phyloP scores from a whole-genome alignment of 2,797 vertebrate species.

The Chrysocyon brachyurus region DNA sequence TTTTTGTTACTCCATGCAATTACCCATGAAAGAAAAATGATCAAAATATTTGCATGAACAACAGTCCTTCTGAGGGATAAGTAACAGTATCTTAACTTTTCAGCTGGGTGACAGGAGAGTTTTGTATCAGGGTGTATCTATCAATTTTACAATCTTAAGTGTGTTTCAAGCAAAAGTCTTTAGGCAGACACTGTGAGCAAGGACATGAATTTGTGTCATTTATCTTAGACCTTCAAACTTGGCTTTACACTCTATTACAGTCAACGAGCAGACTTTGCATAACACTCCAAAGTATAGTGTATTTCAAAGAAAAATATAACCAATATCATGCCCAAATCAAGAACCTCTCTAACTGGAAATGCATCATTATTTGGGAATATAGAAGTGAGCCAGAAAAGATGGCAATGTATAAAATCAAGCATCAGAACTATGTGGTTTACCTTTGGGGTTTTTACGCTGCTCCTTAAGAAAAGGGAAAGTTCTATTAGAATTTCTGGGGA shows the following conservation, averaged over 20 bases:
- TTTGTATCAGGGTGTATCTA: not conserved
- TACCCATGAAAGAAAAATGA: slow-evolving; percentile 73
- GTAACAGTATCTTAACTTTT: slow-evolving; percentile 15
- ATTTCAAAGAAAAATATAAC: slow-evolving; percentile 59
- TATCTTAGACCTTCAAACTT: slow-evolving; percentile 44
- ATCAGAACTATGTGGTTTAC: not conserved
- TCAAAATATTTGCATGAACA: slow-evolving; percentile 62
- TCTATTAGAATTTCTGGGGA: not conserved
- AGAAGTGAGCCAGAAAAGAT: not conserved
- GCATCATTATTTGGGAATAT: not conserved
- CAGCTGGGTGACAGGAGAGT: slow-evolving; percentile 54
- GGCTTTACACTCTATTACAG: not conserved
- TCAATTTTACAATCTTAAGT: slow-evolving; percentile 36
- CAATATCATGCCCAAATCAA: slow-evolving; percentile 47
- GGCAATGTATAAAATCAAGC: not conserved
- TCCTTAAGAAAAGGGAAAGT: not conserved
- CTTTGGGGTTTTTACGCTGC: not conserved
- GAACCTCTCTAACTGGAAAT: slow-evolving; percentile 33
- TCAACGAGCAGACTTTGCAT: not conserved
- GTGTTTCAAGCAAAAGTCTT: slow-evolving; percentile 8
- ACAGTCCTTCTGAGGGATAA: slow-evolving; percentile 53
- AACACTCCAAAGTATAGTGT: not conserved
- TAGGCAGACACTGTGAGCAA: not conserved
- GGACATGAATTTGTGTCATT: not conserved
- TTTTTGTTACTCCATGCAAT: slow-evolving; percentile 75